Evolutionary conservation across 2,888 invertebrate species (phyloP), one percentile per base, ranked within the genome.

Genomic region (Perizoma affinitatum): DNA sequence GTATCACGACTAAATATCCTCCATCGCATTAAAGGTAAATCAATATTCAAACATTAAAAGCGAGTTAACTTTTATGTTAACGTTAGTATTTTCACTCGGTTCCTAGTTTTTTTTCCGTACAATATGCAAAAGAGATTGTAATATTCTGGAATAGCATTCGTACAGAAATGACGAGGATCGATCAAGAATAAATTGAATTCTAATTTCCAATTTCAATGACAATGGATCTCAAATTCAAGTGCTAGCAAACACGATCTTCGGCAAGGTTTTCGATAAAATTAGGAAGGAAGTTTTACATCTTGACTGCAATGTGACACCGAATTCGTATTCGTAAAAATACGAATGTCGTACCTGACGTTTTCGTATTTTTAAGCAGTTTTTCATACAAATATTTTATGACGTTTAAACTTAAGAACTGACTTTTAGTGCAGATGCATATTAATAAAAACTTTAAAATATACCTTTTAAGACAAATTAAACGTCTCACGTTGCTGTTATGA

Each of bases 121-220:
- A 66, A 62, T 68, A 67, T 74, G 61, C 68, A 66, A 76, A 75
- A 71, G 56, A 71, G 67, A 71, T 67, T 70, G 71, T 22, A 22
- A 69, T 70, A 72, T 69, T 66, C 62, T 40, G 44, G 48, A 35
- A 48, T 46, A 59, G 64, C 58, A 60, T 63, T 60, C 67, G 70
- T 79, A 78, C 79, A 79, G 78, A 73, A 77, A 76, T 76, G 72
- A 75, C 72, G 22, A 22, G 22, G 74, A 78, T 80, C 80, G 79
- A 84, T 82, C 82, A 78, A 44, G 75, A 81, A 84, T 78, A 85
- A 86, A 86, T 84, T 84, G 84, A 83, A 83, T 82, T 86, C 83
- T 83, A 84, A 86, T 85, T 86, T 83, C 80, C 84, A 80, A 86
- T 86, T 84, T 83, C 79, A 80, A 84, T 83, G 80, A 86, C 84